These are phyloP conservation scores for Python bivittatus DNA, from an alignment of 2,113 vertebrate genomes.

Conservation along the genomic window DNA sequence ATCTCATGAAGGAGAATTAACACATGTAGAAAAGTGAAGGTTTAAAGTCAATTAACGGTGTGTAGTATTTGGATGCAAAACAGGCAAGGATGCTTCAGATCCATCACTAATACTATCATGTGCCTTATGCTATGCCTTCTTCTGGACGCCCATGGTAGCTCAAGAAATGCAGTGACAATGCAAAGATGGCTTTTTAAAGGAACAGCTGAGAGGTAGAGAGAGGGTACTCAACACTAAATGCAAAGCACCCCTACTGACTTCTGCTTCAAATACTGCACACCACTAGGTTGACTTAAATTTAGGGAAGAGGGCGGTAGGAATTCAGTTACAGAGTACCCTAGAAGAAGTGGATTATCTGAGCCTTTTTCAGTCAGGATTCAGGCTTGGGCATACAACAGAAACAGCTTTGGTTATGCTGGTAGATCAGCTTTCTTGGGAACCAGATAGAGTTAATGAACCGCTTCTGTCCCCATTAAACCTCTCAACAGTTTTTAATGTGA, in stretches of 20 bases:
- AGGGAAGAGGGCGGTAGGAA: not conserved
- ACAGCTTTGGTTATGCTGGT: not conserved
- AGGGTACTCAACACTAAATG: not conserved
- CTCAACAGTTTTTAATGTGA: too few species aligned
- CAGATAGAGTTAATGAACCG: not conserved
- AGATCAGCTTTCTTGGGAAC: not conserved
- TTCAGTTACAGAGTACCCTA: not conserved
- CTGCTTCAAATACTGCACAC: not conserved
- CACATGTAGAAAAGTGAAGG: not conserved
- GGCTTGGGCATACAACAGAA: not conserved
- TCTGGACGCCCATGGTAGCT: not conserved
- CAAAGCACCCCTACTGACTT: not conserved
- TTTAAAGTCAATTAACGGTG: not conserved
- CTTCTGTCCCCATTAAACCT: too few species aligned
- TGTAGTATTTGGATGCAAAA: not conserved
- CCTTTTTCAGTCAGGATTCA: not conserved
- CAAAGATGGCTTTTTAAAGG: not conserved
- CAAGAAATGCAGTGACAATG: not conserved
- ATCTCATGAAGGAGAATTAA: not conserved
- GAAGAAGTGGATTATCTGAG: not conserved
- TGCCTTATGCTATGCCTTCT: not conserved
- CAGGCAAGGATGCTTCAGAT: not conserved
- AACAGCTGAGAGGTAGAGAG: not conserved
- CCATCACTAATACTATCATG: not conserved
- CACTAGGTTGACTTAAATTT: not conserved